Conservation (phyloP, 23 tunicate species). For the Botrylloides violaceus region DNA sequence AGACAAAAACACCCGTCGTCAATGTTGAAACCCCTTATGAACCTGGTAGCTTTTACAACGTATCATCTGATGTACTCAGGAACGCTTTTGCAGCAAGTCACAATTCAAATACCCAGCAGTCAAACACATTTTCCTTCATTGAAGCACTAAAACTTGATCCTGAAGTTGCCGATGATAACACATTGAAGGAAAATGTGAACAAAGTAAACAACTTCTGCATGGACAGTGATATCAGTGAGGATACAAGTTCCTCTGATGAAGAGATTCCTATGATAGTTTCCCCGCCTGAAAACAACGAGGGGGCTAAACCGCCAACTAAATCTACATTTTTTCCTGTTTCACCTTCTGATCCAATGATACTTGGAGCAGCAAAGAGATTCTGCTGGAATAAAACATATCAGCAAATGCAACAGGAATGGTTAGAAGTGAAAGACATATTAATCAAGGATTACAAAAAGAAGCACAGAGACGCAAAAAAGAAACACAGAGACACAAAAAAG, state of each 20-base stretch:
- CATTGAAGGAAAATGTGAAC: neutral
- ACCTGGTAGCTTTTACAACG: neutral
- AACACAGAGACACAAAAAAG: too few species aligned
- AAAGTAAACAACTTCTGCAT: neutral
- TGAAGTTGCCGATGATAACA: neutral
- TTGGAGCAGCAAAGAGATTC: neutral
- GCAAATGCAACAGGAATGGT: neutral
- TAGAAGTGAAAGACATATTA: neutral
- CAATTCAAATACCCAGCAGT: neutral
- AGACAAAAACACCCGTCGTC: neutral
- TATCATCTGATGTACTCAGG: neutral
- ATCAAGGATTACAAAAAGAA: neutral
- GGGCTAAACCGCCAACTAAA: neutral
- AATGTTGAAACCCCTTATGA: neutral
- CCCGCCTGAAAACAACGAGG: neutral
- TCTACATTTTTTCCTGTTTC: neutral
- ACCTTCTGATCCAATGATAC: neutral
- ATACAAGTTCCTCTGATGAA: neutral
- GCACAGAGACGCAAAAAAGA: neutral
- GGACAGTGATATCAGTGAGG: neutral
- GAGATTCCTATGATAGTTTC: neutral
- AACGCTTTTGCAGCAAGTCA: neutral
- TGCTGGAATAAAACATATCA: neutral
- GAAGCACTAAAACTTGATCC: neutral
- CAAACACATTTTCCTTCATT: neutral